Percentiles rank a stretch among this genome's conserved stretches.
Evolutionary conservation across 1,140 invertebrate genomes (phyloP).

Genomic region (Dysdera silvatica): DNA sequence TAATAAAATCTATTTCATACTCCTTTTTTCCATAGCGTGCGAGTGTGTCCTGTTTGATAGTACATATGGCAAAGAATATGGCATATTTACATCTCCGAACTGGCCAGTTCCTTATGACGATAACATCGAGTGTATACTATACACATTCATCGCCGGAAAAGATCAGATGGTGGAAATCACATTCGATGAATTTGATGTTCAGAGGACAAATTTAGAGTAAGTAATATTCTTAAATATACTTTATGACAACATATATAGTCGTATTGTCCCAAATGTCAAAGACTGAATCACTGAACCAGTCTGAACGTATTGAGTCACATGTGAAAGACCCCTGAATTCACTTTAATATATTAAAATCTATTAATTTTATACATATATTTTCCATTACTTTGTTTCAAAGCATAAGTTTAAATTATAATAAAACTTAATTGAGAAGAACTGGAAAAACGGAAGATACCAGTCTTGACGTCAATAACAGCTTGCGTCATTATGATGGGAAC

Average conservation of each 20-base stretch:
- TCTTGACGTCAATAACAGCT: too few relatives aligned
- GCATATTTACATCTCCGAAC: constrained; percentile 71
- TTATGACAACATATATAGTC: background rate
- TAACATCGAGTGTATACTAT: constrained; percentile 71
- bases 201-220: constrained; percentile 38
- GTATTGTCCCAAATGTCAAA: background rate
- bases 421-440: too few relatives aligned
- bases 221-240: constrained; percentile 4
- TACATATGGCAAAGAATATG: constrained; percentile 66
- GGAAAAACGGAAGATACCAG: too few relatives aligned
- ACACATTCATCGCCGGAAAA: constrained; percentile 66
- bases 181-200: constrained; percentile 69
- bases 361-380: too few relatives aligned
- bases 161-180: constrained; percentile 72
- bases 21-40: constrained; percentile 56
- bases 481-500: too few relatives aligned
- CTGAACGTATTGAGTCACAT: too few relatives aligned
- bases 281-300: too few relatives aligned
- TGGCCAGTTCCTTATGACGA: constrained; percentile 65
- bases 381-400: too few relatives aligned
- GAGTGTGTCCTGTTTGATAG: constrained; percentile 69
- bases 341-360: too few relatives aligned
- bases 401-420: too few relatives aligned
- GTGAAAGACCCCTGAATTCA: too few relatives aligned
- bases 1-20: too few relatives aligned